Evolutionary conservation across 1,140 invertebrate species (phyloP).

Genomic region (Metopolophium dirhodum): DNA sequence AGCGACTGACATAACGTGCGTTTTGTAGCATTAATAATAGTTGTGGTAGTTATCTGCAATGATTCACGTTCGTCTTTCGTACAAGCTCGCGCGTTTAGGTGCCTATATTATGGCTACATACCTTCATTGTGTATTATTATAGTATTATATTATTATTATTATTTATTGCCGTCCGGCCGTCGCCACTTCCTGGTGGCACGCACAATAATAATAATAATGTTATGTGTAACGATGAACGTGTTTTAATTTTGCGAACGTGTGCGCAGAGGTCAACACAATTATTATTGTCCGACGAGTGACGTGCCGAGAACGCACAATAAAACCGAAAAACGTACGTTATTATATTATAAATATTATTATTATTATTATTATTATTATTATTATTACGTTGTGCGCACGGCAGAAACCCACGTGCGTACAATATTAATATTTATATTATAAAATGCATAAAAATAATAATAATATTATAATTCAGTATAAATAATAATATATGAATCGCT

Average conservation of each 20-base stretch:
- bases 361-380: not conserved
- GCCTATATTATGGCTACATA: no score
- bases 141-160: not conserved
- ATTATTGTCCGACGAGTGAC: not conserved
- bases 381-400: no score
- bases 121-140: not conserved
- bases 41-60: not conserved
- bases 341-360: not conserved
- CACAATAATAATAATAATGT: not conserved
- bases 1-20: not conserved
- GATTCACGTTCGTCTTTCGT: not conserved
- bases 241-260: constrained; percentile 10
- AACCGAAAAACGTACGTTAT: not conserved
- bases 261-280: not conserved
- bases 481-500: no score
- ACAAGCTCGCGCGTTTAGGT: not conserved
- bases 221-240: not conserved
- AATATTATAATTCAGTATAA: no score
- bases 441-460: no score
- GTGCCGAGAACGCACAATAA: not conserved
- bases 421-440: no score
- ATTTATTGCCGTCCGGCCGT: not conserved
- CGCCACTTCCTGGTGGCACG: not conserved
- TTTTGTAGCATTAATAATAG: not conserved
- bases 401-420: no score